Percentiles rank a stretch among this genome's conserved stretches.
These are phyloP conservation scores for Ovis aries DNA, from an alignment of 2,113 vertebrate species.

Conservation along the genomic window DNA sequence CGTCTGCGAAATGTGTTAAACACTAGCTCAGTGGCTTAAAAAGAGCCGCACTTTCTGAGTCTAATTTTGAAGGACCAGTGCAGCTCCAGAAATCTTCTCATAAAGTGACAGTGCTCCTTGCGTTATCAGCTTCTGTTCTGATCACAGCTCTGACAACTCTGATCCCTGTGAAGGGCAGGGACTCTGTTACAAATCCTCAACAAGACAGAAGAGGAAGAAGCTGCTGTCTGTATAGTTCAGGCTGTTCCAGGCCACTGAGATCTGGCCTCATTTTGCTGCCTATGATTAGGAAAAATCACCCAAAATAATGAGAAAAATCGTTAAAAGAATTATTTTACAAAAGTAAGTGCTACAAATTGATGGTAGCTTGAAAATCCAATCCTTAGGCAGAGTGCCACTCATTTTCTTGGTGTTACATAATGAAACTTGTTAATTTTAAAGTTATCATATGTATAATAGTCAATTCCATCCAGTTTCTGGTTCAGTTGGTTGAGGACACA, in stretches of 20 bases:
- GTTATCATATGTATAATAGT: not conserved
- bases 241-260: not conserved
- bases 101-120: fast-evolving
- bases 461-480: not conserved
- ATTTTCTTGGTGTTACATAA: not conserved
- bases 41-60: not conserved
- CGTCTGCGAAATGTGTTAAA: not conserved
- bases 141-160: not conserved
- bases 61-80: not conserved
- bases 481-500: not conserved
- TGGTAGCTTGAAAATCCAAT: not conserved
- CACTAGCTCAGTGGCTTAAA: not conserved
- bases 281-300: constrained; percentile 29
- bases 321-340: not conserved
- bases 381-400: not conserved
- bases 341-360: not conserved
- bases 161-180: not conserved
- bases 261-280: not conserved
- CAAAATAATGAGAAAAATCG: not conserved
- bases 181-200: not conserved
- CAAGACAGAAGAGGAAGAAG: not conserved
- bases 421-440: not conserved
- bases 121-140: not conserved
- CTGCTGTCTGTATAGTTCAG: not conserved
- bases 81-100: not conserved